A percentile compares a stretch with the other conserved stretches of the same genome.
Evolutionary conservation across 2,888 invertebrate species (phyloP).

Genomic region (Brachypalpus laphriformis): DNA sequence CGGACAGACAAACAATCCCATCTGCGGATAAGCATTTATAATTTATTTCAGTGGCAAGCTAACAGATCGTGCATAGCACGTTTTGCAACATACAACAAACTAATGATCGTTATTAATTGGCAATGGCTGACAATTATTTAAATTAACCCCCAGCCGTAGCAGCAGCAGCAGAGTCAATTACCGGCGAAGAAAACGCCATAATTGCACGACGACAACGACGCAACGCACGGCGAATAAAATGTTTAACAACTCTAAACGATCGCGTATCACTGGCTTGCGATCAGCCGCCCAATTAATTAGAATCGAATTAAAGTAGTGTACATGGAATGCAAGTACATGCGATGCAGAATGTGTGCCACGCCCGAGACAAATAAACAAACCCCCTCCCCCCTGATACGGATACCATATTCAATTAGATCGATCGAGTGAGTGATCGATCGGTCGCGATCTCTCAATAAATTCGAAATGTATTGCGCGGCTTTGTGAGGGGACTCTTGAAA

Average conservation of each 20-base stretch:
- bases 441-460: conserved; percentile 59
- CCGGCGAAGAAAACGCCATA: conserved; percentile 36
- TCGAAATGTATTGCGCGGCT: conserved; percentile 43
- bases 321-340: conserved; percentile 23
- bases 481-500: conserved; percentile 19
- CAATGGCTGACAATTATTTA: conserved; percentile 71
- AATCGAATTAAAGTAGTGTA: conserved; percentile 49
- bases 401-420: conserved; percentile 51
- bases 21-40: not conserved
- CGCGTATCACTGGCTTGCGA: conserved; percentile 49
- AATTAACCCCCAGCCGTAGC: conserved; percentile 47
- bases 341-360: conserved; percentile 50
- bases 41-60: not conserved
- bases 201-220: conserved; percentile 53
- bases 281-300: conserved; percentile 60
- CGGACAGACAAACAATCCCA: not conserved
- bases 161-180: conserved; percentile 48
- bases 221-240: conserved; percentile 11
- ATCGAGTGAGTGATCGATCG: conserved; percentile 63
- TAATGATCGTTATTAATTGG: conserved; percentile 72
- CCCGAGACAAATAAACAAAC: conserved; percentile 33
- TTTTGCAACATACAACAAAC: conserved; percentile 53
- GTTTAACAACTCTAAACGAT: conserved; percentile 66
- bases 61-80: conserved; percentile 48
- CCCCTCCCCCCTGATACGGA: not conserved